Evolutionary conservation across 2,888 invertebrate genomes (phyloP).

Genomic region (Catotricha subobsoleta): DNA sequence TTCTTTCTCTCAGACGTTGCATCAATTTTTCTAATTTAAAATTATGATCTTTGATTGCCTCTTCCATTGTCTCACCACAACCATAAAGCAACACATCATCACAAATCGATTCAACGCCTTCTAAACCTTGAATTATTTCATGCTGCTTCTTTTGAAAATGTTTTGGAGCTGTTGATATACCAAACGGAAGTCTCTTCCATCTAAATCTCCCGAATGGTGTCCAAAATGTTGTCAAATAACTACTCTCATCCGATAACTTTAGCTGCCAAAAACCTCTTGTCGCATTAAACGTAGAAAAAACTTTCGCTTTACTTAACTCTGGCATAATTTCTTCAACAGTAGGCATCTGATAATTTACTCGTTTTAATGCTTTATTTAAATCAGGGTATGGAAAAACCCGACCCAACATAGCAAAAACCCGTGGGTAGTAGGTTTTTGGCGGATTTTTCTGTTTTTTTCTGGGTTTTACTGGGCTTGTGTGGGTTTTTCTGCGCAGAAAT

Average conservation of each 20-base stretch:
- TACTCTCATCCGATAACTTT: not conserved
- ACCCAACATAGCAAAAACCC: no score
- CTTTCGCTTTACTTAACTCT: constrained; percentile 7
- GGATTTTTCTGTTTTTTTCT: no score
- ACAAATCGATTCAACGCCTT: constrained; percentile 10
- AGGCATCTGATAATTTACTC: constrained; percentile 7
- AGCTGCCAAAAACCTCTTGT: constrained; percentile 13
- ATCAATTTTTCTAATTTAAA: constrained; percentile 10
- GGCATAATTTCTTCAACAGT: constrained; percentile 8
- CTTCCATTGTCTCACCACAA: constrained; percentile 9
- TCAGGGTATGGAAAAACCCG: no score
- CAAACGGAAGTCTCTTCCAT: constrained; percentile 10
- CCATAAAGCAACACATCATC: constrained; percentile 13
- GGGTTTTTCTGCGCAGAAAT: no score
- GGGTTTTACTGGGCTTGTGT: no score
- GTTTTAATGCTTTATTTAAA: constrained; percentile 8
- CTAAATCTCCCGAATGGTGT: constrained; percentile 8
- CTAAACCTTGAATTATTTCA: constrained; percentile 8
- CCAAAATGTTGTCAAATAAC: constrained; percentile 5
- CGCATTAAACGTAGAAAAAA: constrained; percentile 1
- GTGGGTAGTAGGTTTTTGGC: no score
- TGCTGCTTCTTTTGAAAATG: constrained; percentile 10
- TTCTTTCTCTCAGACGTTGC: constrained; percentile 8
- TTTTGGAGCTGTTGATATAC: constrained; percentile 11
- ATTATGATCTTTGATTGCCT: constrained; percentile 14